Evolutionary conservation across 2,888 invertebrate species (phyloP), one percentile per base, ranked within the genome.

Genomic region (Hoplodrina blanda): DNA sequence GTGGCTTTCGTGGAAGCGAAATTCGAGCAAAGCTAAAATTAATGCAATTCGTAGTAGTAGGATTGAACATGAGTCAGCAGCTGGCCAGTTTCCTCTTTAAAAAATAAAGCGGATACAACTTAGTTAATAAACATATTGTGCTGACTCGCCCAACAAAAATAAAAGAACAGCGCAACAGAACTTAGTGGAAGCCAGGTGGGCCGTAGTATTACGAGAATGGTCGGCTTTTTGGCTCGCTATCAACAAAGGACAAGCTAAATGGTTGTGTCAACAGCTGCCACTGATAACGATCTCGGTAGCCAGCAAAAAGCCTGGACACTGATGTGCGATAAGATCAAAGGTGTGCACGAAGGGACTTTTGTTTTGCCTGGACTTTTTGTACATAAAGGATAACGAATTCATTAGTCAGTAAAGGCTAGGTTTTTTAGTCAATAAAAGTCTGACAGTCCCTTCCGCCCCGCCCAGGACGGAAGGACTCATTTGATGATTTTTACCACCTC

Each of bases 171-270:
- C 59, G 19, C 5, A 65, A 59, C 59, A 62, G 49, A 68, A 63
- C 44, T 62, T 50, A 25, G 61, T 54, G 65, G 41, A 59, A 69
- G 70, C 80, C 76, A 81, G 80, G 65, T 83, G 85, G 69, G 66
- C 25, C 17, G 62, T 54, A 41, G 49, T 57, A 59, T 66, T 72
- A 73, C 64, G 64, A 66, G 70, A 75, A 68, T 55, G 70, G 53
- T 61, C 46, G 52, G 62, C 55, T 37, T 68, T 79, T 83, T 85
- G 80, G 82, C 81, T 60, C 41, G 55, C 49, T 72, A 63, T 80
- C 76, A 80, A 86, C 82, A 81, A 85, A 80, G 71, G 57, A 72
- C 62, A 69, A 53, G 69, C 54, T 75, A 63, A 80, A 73, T 71
- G 60, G 78, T 64, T 65, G 49, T 52, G 71, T 74, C 69, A 78